Evolutionary conservation across 2,113 vertebrate species (phyloP).

Genomic region (Clarias gariepinus): DNA sequence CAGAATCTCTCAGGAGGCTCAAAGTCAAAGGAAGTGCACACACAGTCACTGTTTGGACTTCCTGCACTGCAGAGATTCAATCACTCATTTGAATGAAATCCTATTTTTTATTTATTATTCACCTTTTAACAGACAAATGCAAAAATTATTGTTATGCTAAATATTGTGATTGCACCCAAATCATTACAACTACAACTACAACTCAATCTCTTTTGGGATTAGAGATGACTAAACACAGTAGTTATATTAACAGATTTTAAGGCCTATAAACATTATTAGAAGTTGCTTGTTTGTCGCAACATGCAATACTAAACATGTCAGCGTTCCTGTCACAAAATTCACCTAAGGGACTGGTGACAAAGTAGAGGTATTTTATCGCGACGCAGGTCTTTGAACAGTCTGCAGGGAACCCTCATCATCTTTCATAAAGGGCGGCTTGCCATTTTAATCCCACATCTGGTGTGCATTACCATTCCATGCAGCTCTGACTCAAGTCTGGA

Average conservation of each 20-base stretch:
- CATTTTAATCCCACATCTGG: conserved; percentile 79
- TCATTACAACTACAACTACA: conserved; percentile 8
- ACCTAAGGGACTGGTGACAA: conserved; percentile 65
- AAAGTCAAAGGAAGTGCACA: conserved; percentile 40
- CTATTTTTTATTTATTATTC: not conserved
- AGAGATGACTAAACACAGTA: conserved; percentile 3
- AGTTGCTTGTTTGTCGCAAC: conserved; percentile 12
- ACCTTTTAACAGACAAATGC: not conserved
- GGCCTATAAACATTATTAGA: not conserved
- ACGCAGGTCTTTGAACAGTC: conserved; percentile 69
- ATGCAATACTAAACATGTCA: conserved; percentile 44
- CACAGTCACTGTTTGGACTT: conserved; percentile 33
- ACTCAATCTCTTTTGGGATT: conserved; percentile 17
- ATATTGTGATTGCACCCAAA: not conserved
- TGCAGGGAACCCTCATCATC: conserved; percentile 70
- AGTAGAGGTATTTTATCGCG: conserved; percentile 68
- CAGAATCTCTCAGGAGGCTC: conserved; percentile 50
- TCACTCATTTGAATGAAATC: not conserved
- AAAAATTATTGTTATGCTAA: not conserved
- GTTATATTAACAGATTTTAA: not conserved
- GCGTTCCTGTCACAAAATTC: conserved; percentile 57
- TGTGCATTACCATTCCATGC: conserved; percentile 72
- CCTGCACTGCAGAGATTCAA: not conserved
- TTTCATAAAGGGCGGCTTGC: conserved; percentile 72
- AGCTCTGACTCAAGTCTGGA: conserved; percentile 62